These are phyloP conservation scores for Anastatus disparis DNA, from an alignment of 1,140 invertebrate genomes.

Conservation along the genomic window DNA sequence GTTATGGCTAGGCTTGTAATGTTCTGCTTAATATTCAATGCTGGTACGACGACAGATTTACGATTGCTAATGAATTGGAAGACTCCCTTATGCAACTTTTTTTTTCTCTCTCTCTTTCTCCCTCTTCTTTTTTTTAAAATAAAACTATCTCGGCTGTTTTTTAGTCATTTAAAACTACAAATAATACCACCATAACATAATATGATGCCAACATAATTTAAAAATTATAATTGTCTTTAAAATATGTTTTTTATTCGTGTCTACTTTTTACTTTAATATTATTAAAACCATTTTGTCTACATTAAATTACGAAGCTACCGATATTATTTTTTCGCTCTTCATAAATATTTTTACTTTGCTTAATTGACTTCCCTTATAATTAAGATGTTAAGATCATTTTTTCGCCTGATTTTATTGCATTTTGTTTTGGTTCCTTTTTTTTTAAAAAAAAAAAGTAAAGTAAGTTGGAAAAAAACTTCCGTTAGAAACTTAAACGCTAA, in stretches of 20 bases:
- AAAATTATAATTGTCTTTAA: too few relatives aligned
- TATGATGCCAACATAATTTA: too few relatives aligned
- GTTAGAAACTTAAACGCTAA: constrained; percentile 24
- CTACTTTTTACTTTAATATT: neutral
- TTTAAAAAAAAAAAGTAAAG: neutral
- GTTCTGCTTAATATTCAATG: constrained; percentile 65
- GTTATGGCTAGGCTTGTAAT: constrained; percentile 63
- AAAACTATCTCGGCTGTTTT: too few relatives aligned
- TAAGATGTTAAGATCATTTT: constrained; percentile 12
- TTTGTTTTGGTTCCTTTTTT: constrained; percentile 12
- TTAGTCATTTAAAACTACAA: too few relatives aligned
- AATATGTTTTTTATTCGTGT: too few relatives aligned
- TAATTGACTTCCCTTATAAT: neutral
- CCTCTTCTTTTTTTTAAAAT: neutral
- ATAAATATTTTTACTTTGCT: neutral
- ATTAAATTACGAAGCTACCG: too few relatives aligned
- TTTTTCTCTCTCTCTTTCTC: neutral
- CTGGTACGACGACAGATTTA: constrained; percentile 63
- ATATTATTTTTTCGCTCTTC: too few relatives aligned
- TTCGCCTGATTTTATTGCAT: neutral
- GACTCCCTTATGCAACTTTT: constrained; percentile 41
- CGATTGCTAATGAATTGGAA: constrained; percentile 66
- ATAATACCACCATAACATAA: too few relatives aligned
- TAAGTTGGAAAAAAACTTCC: constrained; percentile 20
- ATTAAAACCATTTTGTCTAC: too few relatives aligned